Percentiles rank a stretch among this genome's conserved stretches.
phyloP scores from a whole-genome alignment of 2,888 invertebrate genomes.

The Arrhopalites spinosus region DNA sequence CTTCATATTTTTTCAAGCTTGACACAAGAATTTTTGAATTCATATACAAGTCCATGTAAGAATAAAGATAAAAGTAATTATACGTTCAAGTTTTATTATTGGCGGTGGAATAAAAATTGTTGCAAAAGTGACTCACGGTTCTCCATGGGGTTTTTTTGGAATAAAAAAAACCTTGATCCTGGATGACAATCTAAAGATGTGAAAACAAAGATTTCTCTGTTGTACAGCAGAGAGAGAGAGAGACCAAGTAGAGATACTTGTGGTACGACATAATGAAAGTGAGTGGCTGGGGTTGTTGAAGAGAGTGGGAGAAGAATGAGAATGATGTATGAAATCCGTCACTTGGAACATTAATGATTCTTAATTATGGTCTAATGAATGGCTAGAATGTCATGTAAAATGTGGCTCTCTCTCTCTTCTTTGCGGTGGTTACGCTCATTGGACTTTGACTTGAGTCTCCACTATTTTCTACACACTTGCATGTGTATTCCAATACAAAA shows the following conservation, averaged over 20 bases:
- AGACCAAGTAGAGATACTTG: too few relatives aligned
- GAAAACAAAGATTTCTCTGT: constrained; percentile 12
- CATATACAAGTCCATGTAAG: not conserved
- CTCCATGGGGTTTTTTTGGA: constrained; percentile 4
- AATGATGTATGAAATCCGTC: constrained; percentile 29
- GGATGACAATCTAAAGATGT: constrained; percentile 14
- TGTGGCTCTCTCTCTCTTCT: constrained; percentile 5
- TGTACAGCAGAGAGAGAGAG: too few relatives aligned
- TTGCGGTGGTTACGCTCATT: constrained; percentile 33
- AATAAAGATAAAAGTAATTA: not conserved
- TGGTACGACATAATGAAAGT: too few relatives aligned
- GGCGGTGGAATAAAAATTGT: not conserved
- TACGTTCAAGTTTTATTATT: not conserved
- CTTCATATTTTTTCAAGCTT: not conserved
- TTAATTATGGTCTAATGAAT: constrained; percentile 45
- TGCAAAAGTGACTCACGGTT: constrained; percentile 17
- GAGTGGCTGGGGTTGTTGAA: too few relatives aligned
- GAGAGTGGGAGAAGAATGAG: not conserved
- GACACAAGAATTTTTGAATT: not conserved
- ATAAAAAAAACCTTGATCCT: too few relatives aligned
- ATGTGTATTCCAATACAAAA: not conserved
- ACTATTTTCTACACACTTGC: not conserved
- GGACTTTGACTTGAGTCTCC: not conserved
- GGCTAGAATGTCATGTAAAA: constrained; percentile 35
- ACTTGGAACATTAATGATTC: constrained; percentile 37